Conservation (phyloP, 2,113 vertebrate species). For the Gopherus flavomarginatus region DNA sequence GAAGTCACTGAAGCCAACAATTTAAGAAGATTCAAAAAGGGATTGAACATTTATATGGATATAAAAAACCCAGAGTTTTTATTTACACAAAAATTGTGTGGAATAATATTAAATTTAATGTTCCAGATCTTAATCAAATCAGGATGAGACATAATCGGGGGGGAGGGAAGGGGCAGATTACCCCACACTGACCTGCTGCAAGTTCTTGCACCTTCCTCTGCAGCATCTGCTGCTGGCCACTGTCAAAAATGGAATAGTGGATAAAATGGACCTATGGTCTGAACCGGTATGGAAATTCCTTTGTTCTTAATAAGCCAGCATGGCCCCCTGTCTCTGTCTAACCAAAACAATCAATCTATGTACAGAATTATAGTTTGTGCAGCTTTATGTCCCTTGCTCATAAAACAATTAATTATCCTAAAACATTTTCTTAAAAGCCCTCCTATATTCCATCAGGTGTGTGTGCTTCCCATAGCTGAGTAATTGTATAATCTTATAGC, state of each 20-base stretch:
- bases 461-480: no score
- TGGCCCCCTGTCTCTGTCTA: neutral
- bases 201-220: conserved; percentile 11
- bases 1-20: neutral
- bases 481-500: no score
- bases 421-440: no score
- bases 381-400: neutral
- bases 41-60: neutral
- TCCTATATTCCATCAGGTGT: no score
- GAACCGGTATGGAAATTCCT: neutral
- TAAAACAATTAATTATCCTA: neutral
- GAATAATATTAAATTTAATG: neutral
- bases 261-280: neutral
- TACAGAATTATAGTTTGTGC: neutral
- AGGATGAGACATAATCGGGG: neutral
- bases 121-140: neutral
- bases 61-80: neutral
- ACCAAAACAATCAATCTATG: neutral
- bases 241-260: neutral
- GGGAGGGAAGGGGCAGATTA: neutral
- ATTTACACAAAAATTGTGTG: neutral
- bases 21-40: neutral
- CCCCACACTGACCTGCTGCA: fast-evolving
- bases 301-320: neutral
- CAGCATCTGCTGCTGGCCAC: neutral